phyloP scores from a whole-genome alignment of 2,888 invertebrate genomes.

The Andrena marginata region DNA sequence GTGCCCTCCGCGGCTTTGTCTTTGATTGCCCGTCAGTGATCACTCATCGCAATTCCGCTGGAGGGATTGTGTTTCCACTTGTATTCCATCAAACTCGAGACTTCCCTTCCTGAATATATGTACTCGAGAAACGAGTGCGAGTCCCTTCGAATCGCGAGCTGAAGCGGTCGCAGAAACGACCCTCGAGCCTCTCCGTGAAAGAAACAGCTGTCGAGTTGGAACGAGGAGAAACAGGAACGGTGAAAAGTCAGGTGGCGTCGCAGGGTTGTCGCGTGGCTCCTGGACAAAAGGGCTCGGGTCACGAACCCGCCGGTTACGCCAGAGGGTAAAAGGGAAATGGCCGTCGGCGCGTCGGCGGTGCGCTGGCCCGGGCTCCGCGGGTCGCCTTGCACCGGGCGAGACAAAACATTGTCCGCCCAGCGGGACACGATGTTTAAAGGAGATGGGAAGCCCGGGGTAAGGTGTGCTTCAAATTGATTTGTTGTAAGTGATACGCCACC shows the following conservation, averaged over 20 bases:
- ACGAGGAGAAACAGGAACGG: neutral
- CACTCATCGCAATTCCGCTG: neutral
- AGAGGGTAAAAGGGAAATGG: conserved; percentile 54
- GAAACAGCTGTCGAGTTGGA: too few relatives aligned
- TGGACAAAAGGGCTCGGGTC: conserved; percentile 52
- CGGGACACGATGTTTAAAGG: conserved; percentile 67
- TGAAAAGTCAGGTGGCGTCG: neutral
- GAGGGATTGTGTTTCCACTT: too few relatives aligned
- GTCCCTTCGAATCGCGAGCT: too few relatives aligned
- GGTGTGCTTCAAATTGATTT: conserved; percentile 71
- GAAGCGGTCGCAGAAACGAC: too few relatives aligned
- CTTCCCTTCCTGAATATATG: too few relatives aligned
- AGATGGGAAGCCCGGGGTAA: conserved; percentile 47
- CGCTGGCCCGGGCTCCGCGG: conserved; percentile 33
- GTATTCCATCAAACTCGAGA: too few relatives aligned
- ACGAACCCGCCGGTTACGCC: conserved; percentile 40
- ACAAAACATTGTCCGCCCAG: conserved; percentile 71
- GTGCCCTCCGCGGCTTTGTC: neutral
- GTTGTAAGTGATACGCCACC: conserved; percentile 73
- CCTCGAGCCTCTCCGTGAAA: too few relatives aligned
- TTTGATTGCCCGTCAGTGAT: neutral
- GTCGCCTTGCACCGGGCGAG: conserved; percentile 63
- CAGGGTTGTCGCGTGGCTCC: conserved; percentile 48
- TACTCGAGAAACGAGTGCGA: too few relatives aligned
- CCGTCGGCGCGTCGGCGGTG: conserved; percentile 12